phyloP scores from a whole-genome alignment of 2,888 invertebrate species.

The Stenodera caucasica region DNA sequence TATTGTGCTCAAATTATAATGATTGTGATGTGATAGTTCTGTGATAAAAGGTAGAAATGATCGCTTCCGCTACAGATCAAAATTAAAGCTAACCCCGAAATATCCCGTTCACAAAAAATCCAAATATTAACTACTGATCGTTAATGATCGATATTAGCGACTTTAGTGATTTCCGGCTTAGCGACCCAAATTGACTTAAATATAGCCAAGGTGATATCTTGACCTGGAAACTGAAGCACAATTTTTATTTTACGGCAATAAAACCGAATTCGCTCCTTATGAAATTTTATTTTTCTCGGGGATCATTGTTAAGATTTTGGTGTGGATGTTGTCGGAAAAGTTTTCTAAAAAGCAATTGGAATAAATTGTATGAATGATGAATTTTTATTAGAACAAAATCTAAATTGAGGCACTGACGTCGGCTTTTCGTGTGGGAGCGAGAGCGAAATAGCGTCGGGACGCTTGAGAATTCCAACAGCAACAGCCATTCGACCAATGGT shows the following conservation, averaged over 20 bases:
- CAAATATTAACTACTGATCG: too few relatives aligned
- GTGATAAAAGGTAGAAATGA: not conserved
- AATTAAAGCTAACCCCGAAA: not conserved
- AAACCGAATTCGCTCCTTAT: not conserved
- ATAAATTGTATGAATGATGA: not conserved
- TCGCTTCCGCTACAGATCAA: not conserved
- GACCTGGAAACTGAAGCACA: not conserved
- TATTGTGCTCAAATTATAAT: constrained; percentile 6
- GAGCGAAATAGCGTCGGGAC: constrained; percentile 22
- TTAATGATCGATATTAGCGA: too few relatives aligned
- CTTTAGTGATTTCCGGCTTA: not conserved
- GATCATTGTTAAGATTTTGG: too few relatives aligned
- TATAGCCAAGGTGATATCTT: constrained; percentile 2
- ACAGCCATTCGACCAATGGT: constrained; percentile 17
- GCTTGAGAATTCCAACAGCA: constrained; percentile 23
- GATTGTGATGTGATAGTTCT: constrained; percentile 21
- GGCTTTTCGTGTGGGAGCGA: not conserved
- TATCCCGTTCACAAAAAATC: not conserved
- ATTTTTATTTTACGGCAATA: too few relatives aligned
- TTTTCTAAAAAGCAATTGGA: not conserved
- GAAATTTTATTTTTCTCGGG: not conserved
- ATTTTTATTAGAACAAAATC: not conserved
- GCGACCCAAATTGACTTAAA: not conserved
- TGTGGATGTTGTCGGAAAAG: too few relatives aligned
- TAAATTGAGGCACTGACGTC: constrained; percentile 8